Conservation (phyloP, 1,140 invertebrate genomes). For the Centruroides vittatus region DNA sequence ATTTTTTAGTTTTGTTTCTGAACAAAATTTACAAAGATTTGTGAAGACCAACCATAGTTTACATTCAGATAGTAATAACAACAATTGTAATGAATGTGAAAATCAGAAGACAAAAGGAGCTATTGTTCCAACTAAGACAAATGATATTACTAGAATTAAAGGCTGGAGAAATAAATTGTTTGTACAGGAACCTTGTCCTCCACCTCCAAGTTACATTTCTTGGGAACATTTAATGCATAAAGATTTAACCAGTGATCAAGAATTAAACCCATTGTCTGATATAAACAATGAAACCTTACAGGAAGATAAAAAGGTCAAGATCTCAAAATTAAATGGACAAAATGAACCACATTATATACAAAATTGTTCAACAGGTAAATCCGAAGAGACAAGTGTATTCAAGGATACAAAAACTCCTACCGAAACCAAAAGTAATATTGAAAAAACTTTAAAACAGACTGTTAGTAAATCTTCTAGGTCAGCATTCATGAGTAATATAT, state of each 20-base stretch:
- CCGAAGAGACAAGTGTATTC: not conserved
- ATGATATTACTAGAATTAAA: conserved; percentile 18
- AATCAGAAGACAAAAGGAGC: not conserved
- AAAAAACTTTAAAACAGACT: not conserved
- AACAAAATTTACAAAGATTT: conserved; percentile 10
- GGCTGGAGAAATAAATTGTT: conserved; percentile 18
- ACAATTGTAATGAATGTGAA: not conserved
- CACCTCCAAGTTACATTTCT: too few relatives aligned
- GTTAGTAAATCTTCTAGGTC: not conserved
- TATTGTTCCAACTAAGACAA: conserved; percentile 17
- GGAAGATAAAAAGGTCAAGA: too few relatives aligned
- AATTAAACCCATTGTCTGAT: too few relatives aligned
- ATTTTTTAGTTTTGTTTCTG: conserved; percentile 18
- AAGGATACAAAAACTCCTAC: not conserved
- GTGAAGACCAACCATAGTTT: not conserved
- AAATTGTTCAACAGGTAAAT: too few relatives aligned
- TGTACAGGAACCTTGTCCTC: not conserved
- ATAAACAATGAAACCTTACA: too few relatives aligned
- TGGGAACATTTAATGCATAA: too few relatives aligned
- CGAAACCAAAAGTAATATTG: not conserved
- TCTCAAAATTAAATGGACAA: too few relatives aligned
- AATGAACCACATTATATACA: too few relatives aligned
- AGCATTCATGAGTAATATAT: conserved; percentile 13
- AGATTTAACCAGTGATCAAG: too few relatives aligned
- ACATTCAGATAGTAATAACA: not conserved